phyloP scores from a whole-genome alignment of 1,140 invertebrate genomes.

The Cydia amplana region DNA sequence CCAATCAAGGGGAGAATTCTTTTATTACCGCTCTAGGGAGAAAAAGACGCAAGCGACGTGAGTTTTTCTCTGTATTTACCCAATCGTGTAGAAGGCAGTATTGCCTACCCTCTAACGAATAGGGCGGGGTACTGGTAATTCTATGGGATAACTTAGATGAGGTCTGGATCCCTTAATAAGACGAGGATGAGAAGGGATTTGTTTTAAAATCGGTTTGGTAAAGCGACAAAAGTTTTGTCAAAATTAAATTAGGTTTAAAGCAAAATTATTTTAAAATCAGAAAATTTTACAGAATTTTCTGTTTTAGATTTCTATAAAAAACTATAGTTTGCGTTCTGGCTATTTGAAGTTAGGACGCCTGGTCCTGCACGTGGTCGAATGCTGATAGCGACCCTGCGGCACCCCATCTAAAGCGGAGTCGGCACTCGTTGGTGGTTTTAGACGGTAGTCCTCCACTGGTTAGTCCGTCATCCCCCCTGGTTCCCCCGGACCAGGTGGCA shows the following conservation, averaged over 20 bases:
- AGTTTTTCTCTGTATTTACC: not conserved
- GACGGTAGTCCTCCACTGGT: no score
- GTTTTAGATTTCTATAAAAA: no score
- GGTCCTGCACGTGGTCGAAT: no score
- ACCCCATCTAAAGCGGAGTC: no score
- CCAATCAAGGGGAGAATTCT: conserved; percentile 10
- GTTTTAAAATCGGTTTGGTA: conserved; percentile 14
- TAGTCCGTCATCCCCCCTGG: no score
- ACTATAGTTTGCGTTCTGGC: no score
- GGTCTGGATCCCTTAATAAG: conserved; percentile 20
- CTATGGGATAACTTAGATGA: conserved; percentile 29
- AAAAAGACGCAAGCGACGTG: not conserved
- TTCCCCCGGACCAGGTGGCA: no score
- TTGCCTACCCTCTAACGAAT: not conserved
- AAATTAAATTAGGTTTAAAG: not conserved
- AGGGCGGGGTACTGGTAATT: conserved; percentile 22
- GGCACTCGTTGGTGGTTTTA: no score
- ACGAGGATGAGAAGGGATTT: not conserved
- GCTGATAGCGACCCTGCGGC: no score
- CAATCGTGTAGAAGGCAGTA: not conserved
- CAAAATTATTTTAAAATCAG: no score
- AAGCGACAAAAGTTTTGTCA: conserved; percentile 1
- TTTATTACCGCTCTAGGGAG: not conserved
- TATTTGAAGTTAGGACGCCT: no score
- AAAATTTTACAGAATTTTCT: no score